phyloP scores from a whole-genome alignment of 2,113 vertebrate genomes.

The Microtus oregoni region DNA sequence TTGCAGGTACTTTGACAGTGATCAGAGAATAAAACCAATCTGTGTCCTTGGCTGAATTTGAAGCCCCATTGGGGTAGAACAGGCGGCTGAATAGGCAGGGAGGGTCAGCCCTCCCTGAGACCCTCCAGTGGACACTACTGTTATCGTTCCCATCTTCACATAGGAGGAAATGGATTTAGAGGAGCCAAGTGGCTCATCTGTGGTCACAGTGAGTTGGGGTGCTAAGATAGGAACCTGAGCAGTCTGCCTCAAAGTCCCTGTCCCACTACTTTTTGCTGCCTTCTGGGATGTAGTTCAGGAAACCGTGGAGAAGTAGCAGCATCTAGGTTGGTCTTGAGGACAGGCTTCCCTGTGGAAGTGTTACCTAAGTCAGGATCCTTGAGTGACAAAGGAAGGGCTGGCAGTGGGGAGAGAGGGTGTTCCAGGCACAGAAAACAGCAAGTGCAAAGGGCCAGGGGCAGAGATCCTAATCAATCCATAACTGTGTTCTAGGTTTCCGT shows the following conservation, averaged over 20 bases:
- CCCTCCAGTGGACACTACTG: neutral
- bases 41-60: neutral
- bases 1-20: neutral
- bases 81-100: neutral
- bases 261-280: neutral
- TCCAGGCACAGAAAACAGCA: neutral
- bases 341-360: neutral
- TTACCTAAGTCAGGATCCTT: neutral
- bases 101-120: neutral
- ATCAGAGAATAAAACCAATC: neutral
- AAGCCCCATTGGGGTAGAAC: neutral
- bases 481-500: neutral
- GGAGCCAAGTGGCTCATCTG: neutral
- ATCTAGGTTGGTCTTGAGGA: neutral
- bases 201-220: neutral
- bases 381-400: neutral
- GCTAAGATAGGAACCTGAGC: neutral
- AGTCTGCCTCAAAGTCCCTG: neutral
- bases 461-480: accelerated
- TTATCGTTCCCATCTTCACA: neutral
- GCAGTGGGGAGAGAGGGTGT: neutral
- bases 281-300: neutral
- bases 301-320: neutral
- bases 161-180: neutral
- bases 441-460: neutral